A percentile compares a stretch with the other conserved stretches of the same genome.
Conservation (phyloP, 2,113 vertebrate genomes). For the Oenanthe melanoleuca region DNA sequence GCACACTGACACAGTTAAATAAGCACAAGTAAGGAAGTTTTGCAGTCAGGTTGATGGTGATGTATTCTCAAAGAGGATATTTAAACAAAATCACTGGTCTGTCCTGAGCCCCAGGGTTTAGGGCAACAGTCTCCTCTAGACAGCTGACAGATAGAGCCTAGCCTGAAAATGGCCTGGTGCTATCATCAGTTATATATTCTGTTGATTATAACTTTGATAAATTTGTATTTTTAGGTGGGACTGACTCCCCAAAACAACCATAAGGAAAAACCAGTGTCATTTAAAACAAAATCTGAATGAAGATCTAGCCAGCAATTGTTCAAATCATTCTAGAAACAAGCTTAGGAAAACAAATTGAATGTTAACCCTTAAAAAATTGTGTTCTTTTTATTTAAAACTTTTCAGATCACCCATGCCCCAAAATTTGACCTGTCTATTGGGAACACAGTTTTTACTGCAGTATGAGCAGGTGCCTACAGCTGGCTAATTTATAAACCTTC, state of each 20-base stretch:
- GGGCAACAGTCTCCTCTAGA: background rate
- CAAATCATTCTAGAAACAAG: background rate
- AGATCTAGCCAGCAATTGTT: background rate
- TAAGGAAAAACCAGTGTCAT: background rate
- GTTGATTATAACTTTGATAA: background rate
- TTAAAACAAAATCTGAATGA: background rate
- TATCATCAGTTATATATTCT: background rate
- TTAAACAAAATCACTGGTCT: background rate
- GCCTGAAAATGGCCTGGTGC: background rate
- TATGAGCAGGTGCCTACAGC: background rate
- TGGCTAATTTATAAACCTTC: background rate
- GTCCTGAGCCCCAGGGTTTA: background rate
- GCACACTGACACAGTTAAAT: background rate
- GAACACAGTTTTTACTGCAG: background rate
- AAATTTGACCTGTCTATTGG: background rate
- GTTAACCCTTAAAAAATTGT: background rate
- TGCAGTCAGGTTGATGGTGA: background rate
- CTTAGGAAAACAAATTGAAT: background rate
- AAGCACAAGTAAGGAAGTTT: background rate
- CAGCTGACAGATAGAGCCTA: background rate
- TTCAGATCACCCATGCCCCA: background rate
- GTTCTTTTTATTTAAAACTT: background rate
- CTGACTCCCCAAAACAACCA: background rate
- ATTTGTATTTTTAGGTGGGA: background rate
- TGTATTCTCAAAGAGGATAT: background rate